Evolutionary conservation across 2,113 vertebrate genomes (phyloP).

Genomic region (Hymenochirus boettgeri): DNA sequence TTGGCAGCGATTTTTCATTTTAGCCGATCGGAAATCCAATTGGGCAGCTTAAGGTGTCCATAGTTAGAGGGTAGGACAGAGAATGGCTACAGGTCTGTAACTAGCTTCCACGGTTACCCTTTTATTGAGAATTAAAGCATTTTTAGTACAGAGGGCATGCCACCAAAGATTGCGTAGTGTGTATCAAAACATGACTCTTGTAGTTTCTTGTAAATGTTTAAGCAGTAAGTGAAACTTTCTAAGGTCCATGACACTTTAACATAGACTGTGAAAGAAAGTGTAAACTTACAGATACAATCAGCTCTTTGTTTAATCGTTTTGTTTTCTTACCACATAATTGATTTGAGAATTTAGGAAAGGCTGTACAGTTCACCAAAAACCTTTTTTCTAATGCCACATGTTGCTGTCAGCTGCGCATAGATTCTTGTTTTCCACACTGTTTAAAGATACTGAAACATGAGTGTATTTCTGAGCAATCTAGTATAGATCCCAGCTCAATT

Average conservation of each 20-base stretch:
- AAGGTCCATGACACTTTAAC: background rate
- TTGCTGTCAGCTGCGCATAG: slow-evolving; percentile 17
- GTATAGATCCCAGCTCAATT: no score
- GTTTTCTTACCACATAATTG: slow-evolving; percentile 29
- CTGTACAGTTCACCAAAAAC: slow-evolving; percentile 21
- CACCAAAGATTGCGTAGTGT: no score
- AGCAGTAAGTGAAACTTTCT: slow-evolving; percentile 3
- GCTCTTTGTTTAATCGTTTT: slow-evolving; percentile 31
- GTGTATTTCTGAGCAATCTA: no score
- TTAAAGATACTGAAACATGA: background rate
- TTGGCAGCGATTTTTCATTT: no score
- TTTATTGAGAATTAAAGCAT: no score
- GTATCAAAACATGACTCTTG: no score
- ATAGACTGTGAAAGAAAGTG: slow-evolving; percentile 20
- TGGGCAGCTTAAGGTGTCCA: no score
- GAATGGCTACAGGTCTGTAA: no score
- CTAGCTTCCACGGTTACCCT: no score
- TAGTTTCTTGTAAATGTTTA: background rate
- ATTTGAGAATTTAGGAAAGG: slow-evolving; percentile 31
- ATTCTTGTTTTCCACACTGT: background rate
- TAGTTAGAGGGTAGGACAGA: no score
- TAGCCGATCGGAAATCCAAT: no score
- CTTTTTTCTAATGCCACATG: slow-evolving; percentile 13
- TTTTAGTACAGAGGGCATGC: no score
- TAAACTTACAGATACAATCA: slow-evolving; percentile 23